Conservation (phyloP, 2,888 invertebrate genomes). For the Carcina quercana region DNA sequence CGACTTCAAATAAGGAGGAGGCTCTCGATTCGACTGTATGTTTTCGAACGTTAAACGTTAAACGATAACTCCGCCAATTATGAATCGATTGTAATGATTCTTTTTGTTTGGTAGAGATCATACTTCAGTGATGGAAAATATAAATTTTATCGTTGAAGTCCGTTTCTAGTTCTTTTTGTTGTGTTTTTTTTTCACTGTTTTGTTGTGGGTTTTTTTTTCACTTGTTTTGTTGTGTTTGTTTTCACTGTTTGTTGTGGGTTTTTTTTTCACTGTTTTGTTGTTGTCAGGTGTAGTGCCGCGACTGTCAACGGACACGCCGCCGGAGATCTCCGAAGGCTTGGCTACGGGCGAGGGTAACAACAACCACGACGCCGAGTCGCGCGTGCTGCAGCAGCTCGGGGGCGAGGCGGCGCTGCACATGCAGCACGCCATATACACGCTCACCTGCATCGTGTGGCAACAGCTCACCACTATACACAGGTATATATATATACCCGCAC, state of each 20-base stretch:
- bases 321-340: conserved; percentile 19
- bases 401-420: conserved; percentile 84
- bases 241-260: too few relatives aligned
- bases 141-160: too few relatives aligned
- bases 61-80: too few relatives aligned
- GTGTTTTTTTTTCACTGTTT: not conserved
- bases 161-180: too few relatives aligned
- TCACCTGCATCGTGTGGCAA: conserved; percentile 91
- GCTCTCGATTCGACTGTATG: too few relatives aligned
- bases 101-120: too few relatives aligned
- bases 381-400: conserved; percentile 4
- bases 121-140: too few relatives aligned
- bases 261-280: not conserved
- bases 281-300: conserved; percentile 32
- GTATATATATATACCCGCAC: too few relatives aligned
- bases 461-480: conserved; percentile 92
- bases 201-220: not conserved
- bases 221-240: conserved; percentile 38
- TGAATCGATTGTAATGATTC: too few relatives aligned
- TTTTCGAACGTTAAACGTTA: too few relatives aligned
- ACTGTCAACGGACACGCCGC: conserved; percentile 46
- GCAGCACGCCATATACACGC: conserved; percentile 90
- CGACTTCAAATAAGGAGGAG: too few relatives aligned
- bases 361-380: conserved; percentile 8
- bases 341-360: conserved; percentile 10